These are phyloP conservation scores for Megaleporinus macrocephalus DNA, from an alignment of 2,113 vertebrate genomes.

Conservation along the genomic window DNA sequence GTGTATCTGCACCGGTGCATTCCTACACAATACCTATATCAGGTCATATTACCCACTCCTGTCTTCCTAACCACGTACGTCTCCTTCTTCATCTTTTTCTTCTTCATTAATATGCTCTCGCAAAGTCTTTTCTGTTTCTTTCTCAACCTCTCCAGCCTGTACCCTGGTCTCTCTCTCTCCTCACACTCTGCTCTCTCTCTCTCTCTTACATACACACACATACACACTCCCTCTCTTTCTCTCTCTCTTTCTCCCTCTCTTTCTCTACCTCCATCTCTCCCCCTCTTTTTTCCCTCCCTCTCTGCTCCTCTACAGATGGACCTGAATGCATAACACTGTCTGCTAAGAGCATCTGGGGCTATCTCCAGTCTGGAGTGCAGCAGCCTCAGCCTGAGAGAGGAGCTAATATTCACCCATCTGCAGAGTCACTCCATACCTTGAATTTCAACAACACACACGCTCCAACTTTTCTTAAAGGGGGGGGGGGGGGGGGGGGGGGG, in stretches of 20 bases:
- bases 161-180: slow-evolving; percentile 10
- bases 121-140: slow-evolving; percentile 14
- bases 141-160: slow-evolving; percentile 13
- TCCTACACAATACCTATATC: too few relatives aligned
- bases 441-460: slow-evolving; percentile 46
- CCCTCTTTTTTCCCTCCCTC: slow-evolving; percentile 27
- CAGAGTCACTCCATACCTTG: slow-evolving; percentile 30
- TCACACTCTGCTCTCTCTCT: slow-evolving; percentile 11
- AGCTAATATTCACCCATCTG: slow-evolving; percentile 42
- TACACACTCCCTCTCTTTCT: slow-evolving; percentile 4
- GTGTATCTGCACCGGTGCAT: too few relatives aligned
- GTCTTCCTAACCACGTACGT: background rate
- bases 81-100: background rate
- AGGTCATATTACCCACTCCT: background rate
- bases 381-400: slow-evolving; percentile 9
- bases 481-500: background rate
- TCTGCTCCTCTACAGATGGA: slow-evolving; percentile 71
- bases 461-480: slow-evolving; percentile 13
- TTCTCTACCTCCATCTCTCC: slow-evolving; percentile 31
- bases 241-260: slow-evolving; percentile 3
- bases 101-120: slow-evolving; percentile 2
- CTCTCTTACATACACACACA: slow-evolving; percentile 23
- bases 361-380: slow-evolving; percentile 72
- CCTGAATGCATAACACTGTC: slow-evolving; percentile 81
- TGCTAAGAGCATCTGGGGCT: slow-evolving; percentile 75